Percentiles rank a stretch among this genome's conserved stretches.
Evolutionary conservation across 2,888 invertebrate species (phyloP).

Genomic region (Macropis europaea): DNA sequence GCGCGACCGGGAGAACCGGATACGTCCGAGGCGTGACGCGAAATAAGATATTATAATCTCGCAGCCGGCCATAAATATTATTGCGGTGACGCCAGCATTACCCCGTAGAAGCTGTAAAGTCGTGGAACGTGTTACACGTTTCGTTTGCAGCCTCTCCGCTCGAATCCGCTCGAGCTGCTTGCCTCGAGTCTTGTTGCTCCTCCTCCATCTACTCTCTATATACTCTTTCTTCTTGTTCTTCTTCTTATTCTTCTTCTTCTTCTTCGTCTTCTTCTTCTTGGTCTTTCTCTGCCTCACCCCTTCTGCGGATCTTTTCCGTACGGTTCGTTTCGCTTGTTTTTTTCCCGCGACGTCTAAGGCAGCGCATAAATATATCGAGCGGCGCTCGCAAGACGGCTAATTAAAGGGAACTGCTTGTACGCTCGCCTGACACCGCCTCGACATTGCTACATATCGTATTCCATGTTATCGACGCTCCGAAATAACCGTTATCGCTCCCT

Average conservation of each 20-base stretch:
- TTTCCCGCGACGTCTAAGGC: conserved; percentile 32
- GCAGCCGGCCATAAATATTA: conserved; percentile 72
- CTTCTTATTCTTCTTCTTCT: too few relatives aligned
- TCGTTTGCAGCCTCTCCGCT: conserved; percentile 1
- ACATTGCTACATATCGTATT: conserved; percentile 50
- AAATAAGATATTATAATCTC: conserved; percentile 77
- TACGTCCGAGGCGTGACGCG: conserved; percentile 65
- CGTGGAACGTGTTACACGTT: conserved; percentile 71
- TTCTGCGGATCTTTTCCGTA: background rate
- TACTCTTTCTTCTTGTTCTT: background rate
- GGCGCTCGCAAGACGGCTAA: conserved; percentile 53
- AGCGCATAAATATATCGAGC: conserved; percentile 55
- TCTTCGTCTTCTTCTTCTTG: background rate
- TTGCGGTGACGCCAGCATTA: conserved; percentile 72
- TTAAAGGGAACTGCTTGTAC: conserved; percentile 58
- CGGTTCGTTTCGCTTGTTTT: background rate
- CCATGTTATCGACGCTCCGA: conserved; percentile 51
- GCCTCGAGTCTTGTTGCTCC: background rate
- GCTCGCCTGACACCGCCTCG: conserved; percentile 39
- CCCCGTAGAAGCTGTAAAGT: conserved; percentile 71
- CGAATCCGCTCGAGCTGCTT: background rate
- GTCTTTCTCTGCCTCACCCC: conserved; percentile 2
- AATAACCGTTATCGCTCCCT: conserved; percentile 46
- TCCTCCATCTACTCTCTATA: too few relatives aligned
- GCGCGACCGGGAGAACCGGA: conserved; percentile 66